These are phyloP conservation scores for Catharus minimus DNA, from an alignment of 2,113 vertebrate genomes.

Conservation along the genomic window DNA sequence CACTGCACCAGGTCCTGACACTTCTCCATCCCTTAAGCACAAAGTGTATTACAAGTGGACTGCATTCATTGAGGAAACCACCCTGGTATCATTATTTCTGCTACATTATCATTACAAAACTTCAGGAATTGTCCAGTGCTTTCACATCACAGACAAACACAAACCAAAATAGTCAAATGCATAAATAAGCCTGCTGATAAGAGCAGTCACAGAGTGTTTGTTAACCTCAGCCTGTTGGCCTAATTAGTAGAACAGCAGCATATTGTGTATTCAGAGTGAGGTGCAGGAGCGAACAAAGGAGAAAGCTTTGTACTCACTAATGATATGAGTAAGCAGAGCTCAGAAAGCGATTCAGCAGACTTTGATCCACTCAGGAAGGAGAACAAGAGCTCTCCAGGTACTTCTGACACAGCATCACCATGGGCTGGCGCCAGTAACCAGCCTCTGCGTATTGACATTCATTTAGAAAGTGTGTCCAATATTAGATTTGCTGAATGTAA, in stretches of 20 bases:
- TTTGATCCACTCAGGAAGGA: slow-evolving; percentile 26
- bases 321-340: slow-evolving; percentile 61
- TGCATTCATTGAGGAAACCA: background rate
- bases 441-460: background rate
- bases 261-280: slow-evolving; percentile 8
- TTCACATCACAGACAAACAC: background rate
- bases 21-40: background rate
- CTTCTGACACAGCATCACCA: background rate
- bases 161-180: slow-evolving; percentile 34
- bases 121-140: background rate
- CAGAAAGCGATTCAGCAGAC: background rate
- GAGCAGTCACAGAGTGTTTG: background rate
- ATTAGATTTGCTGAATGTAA: background rate
- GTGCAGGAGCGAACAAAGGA: background rate
- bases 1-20: background rate
- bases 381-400: slow-evolving; percentile 15
- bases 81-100: background rate
- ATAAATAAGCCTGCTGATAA: slow-evolving; percentile 42
- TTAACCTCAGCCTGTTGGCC: slow-evolving; percentile 21
- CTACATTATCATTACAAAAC: background rate
- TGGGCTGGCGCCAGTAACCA: fast-evolving
- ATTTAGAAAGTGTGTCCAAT: background rate
- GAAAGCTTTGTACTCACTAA: slow-evolving; percentile 62
- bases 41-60: background rate
- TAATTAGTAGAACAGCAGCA: slow-evolving; percentile 1